phyloP scores from a whole-genome alignment of 2,113 vertebrate species.

The Albula glossodonta region DNA sequence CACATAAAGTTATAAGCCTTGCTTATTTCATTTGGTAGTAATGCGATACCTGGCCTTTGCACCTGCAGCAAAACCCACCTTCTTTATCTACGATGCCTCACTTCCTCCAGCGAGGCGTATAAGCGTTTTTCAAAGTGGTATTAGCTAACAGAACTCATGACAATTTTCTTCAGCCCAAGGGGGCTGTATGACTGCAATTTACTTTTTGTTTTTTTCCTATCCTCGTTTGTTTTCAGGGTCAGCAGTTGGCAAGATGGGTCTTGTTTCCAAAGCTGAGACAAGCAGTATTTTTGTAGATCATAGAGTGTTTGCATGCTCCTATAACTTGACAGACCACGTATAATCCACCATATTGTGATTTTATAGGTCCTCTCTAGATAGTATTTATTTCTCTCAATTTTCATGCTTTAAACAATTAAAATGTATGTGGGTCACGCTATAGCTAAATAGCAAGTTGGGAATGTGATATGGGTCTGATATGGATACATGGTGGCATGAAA shows the following conservation, averaged over 20 bases:
- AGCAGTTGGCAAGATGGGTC: constrained; percentile 36
- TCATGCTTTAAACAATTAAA: neutral
- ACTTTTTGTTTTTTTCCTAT: neutral
- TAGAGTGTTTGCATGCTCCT: neutral
- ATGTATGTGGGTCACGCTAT: neutral
- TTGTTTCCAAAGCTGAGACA: constrained; percentile 26
- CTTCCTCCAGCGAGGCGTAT: neutral
- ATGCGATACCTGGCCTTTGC: neutral
- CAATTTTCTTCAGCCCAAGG: neutral
- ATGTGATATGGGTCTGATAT: neutral
- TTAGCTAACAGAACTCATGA: constrained; percentile 25
- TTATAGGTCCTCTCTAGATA: neutral
- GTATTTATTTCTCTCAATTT: neutral
- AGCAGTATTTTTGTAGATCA: constrained; percentile 28
- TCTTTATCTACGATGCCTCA: neutral
- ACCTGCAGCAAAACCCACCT: neutral
- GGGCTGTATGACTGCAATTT: neutral
- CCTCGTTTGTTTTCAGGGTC: constrained; percentile 54
- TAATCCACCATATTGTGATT: neutral
- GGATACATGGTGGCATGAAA: neutral
- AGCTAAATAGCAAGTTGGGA: neutral
- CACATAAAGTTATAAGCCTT: too few relatives aligned
- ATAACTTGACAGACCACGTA: too few relatives aligned
- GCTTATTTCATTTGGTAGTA: too few relatives aligned
- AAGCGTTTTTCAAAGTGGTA: constrained; percentile 25